Conservation (phyloP, 2,797 vertebrate species). For the Enteromius afrohamiltoni region DNA sequence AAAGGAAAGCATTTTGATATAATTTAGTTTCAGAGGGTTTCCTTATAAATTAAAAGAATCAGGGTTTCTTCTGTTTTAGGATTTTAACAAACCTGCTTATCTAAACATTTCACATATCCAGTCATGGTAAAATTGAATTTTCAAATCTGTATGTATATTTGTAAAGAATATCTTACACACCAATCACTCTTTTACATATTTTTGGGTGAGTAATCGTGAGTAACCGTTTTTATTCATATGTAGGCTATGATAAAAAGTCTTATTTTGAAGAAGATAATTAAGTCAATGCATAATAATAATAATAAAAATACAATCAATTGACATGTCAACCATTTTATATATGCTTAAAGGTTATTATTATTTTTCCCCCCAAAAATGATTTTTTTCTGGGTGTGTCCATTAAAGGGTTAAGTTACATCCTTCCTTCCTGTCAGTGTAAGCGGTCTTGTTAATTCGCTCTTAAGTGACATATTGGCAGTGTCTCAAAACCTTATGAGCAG, state of each 20-base stretch:
- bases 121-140: neutral
- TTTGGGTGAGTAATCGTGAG: neutral
- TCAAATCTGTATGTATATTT: neutral
- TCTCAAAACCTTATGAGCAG: slow-evolving; percentile 11
- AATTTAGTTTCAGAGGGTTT: neutral
- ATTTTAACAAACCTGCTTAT: neutral
- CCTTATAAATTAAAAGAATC: neutral
- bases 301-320: neutral
- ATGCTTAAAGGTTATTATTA: slow-evolving; percentile 2
- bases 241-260: neutral
- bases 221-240: neutral
- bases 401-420: slow-evolving; percentile 32
- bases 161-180: neutral
- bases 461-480: slow-evolving; percentile 21
- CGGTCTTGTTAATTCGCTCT: slow-evolving; percentile 21
- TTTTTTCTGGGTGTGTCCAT: neutral
- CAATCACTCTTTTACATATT: neutral
- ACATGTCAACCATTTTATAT: neutral
- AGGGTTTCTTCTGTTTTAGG: neutral
- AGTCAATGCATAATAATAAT: neutral
- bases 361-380: no score
- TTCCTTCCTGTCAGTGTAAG: slow-evolving; percentile 9
- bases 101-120: neutral
- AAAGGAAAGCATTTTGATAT: neutral
- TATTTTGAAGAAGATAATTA: neutral